Conservation (phyloP, 2,113 vertebrate genomes). For the Antennarius striatus region DNA sequence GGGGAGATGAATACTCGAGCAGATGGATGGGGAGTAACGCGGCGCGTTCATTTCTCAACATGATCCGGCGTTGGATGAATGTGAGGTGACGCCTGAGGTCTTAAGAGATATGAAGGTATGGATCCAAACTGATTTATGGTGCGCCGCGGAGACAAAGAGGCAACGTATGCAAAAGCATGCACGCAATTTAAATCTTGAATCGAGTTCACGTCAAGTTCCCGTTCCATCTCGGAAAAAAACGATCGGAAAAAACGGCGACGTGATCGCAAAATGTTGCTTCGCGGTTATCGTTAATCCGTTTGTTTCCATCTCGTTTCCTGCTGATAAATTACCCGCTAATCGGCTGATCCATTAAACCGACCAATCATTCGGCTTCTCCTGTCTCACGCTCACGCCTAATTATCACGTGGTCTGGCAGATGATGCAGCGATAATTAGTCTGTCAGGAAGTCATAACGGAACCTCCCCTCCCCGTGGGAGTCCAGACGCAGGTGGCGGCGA, state of each 20-base stretch:
- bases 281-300: neutral
- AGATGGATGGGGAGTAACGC: conserved; percentile 21
- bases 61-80: conserved; percentile 19
- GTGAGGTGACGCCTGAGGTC: conserved; percentile 15
- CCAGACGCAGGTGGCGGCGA: no score
- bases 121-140: conserved; percentile 29
- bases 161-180: conserved; percentile 21
- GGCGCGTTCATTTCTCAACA: conserved; percentile 23
- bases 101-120: conserved; percentile 11
- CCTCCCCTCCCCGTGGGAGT: no score
- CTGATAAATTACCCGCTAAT: conserved; percentile 2
- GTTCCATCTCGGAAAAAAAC: no score
- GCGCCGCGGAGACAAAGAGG: neutral
- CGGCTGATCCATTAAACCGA: neutral
- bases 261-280: neutral
- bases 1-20: conserved; percentile 3
- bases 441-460: no score
- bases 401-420: neutral
- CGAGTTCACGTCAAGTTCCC: no score
- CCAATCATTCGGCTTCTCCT: conserved; percentile 2
- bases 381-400: neutral
- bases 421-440: no score
- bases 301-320: conserved; percentile 1
- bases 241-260: neutral
- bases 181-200: no score